Evolutionary conservation across 1,140 invertebrate species (phyloP).

Genomic region (Elysia chlorotica): DNA sequence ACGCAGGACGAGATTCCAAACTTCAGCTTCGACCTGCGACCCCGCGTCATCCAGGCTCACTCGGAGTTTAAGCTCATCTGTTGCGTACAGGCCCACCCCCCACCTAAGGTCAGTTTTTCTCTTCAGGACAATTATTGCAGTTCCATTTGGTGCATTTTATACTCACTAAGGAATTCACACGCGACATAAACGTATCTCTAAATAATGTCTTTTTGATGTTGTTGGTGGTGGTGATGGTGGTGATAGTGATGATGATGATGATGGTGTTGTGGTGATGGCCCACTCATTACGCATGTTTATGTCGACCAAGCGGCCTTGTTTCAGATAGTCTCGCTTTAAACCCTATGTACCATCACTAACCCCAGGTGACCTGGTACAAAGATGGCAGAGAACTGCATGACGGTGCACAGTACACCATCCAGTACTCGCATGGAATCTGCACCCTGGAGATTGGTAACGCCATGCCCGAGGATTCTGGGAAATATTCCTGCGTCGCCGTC

Average conservation of each 20-base stretch:
- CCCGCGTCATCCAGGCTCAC: constrained; percentile 89
- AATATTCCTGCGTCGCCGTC: constrained; percentile 90
- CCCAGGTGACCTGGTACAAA: constrained; percentile 84
- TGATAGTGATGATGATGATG: too few relatives aligned
- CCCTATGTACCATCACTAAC: too few relatives aligned
- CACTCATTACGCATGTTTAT: too few relatives aligned
- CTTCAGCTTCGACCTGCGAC: constrained; percentile 96
- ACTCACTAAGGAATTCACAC: too few relatives aligned
- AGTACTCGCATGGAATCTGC: constrained; percentile 83
- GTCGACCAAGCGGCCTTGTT: too few relatives aligned
- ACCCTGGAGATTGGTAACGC: constrained; percentile 93
- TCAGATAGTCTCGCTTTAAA: too few relatives aligned
- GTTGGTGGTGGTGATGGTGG: too few relatives aligned
- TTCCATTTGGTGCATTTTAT: too few relatives aligned
- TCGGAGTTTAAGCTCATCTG: constrained; percentile 89
- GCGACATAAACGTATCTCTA: too few relatives aligned
- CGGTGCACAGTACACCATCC: constrained; percentile 69
- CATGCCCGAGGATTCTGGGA: constrained; percentile 91
- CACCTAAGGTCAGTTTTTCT: constrained; percentile 85
- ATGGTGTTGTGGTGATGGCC: too few relatives aligned
- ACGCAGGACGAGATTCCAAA: constrained; percentile 70
- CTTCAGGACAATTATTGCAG: too few relatives aligned
- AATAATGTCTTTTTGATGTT: too few relatives aligned
- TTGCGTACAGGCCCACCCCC: constrained; percentile 91
- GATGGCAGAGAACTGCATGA: constrained; percentile 88